Base-by-base conservation (phyloP, 2,113 vertebrate genomes). In the Agapornis roseicollis region DNA sequence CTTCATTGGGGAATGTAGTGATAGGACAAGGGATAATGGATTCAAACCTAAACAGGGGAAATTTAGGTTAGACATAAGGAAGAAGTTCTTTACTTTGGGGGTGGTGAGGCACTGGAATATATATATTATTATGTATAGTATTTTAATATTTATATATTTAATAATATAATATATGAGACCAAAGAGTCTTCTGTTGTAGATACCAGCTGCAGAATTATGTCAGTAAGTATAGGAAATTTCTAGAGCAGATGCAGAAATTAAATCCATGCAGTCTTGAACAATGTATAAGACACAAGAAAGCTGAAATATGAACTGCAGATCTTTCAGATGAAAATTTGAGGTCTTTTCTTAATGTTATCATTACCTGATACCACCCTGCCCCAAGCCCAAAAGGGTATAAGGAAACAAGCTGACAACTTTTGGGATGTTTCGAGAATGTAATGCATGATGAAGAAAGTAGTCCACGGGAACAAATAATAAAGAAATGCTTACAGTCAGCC, bases 351-450 rank as follows among this genome's bases (percentile, higher is more conserved):
- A 44, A 65, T 7, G 13, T 49, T 23, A 22, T 11, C 19, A 46
- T 47, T 66, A 78, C 13, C 24, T 66, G 46, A 83, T 20, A 65
- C 44, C 19, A 49, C 6, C 9, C 47, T 76, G 11, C 2, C 4
- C 9, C 13, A 1, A 1, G 7, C 0, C 1, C 7, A 6, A 7
- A 24, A 52, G 46, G 18, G 56, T 14, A 42, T 7, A n/a, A 78
- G 25, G 22, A 29, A 47, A 9, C 0, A 65, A 71, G 11, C 12
- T 41, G 41, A 7, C 17, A 58, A 24, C 17, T 4, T 37, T 33
- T 55, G 50, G 27, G 31, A 35, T 39, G 27, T 37, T 83, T 66
- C 35, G 7, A 76, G 20, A 88, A 77, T 14, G 4, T 13, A 39
- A 80, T n/a, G 2, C 4, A 22, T 73, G 37, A 74, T 39, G 33